phyloP scores from a whole-genome alignment of 2,113 vertebrate species.

The Hiodon tergisus region DNA sequence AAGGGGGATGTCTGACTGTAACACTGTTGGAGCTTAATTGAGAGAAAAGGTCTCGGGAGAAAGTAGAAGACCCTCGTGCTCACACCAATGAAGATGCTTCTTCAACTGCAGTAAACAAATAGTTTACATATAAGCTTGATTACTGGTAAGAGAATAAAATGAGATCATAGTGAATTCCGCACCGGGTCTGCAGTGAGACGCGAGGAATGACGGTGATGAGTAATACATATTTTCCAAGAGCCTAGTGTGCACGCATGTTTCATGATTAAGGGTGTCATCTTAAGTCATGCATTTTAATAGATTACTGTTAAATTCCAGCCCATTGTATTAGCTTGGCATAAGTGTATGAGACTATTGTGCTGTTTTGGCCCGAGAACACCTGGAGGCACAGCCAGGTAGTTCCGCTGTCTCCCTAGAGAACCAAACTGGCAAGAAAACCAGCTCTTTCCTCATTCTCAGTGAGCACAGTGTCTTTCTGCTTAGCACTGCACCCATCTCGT shows the following conservation, averaged over 20 bases:
- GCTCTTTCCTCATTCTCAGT: no score
- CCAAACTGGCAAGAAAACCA: not conserved
- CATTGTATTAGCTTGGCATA: not conserved
- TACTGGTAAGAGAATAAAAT: conserved; percentile 18
- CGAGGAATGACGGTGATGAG: not conserved
- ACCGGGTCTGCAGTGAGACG: not conserved
- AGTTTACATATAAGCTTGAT: conserved; percentile 8
- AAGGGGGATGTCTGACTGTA: not conserved
- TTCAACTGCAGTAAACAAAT: conserved; percentile 1
- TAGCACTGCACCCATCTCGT: no score
- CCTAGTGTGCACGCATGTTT: conserved; percentile 19
- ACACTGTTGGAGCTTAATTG: conserved; percentile 36
- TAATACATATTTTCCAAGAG: not conserved
- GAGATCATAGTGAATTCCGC: not conserved
- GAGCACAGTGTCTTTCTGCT: no score
- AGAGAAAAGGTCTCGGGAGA: conserved; percentile 29
- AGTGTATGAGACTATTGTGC: not conserved
- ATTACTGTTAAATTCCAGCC: conserved; percentile 9
- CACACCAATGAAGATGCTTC: conserved; percentile 6
- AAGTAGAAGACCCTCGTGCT: conserved; percentile 7
- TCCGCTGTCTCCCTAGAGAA: not conserved
- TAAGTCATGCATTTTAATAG: conserved; percentile 15
- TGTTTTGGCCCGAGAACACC: not conserved
- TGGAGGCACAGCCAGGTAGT: not conserved
- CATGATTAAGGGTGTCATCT: conserved; percentile 2